These are phyloP conservation scores for Drosophila lacicola DNA, from an alignment of 2,888 invertebrate genomes.

Conservation along the genomic window DNA sequence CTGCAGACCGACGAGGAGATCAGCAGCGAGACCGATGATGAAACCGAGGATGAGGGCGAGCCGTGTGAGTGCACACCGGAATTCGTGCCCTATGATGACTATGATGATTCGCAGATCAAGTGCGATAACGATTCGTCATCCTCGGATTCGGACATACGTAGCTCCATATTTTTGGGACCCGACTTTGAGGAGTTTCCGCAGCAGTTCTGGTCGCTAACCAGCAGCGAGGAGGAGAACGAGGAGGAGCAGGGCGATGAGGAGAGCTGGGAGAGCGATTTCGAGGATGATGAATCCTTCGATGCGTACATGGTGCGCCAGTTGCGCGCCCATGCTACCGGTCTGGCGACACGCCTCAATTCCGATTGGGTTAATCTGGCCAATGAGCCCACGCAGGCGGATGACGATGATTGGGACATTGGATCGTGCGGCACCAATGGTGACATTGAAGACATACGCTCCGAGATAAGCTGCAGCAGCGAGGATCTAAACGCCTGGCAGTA, in stretches of 20 bases:
- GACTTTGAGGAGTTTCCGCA: constrained; percentile 12
- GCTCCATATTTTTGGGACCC: constrained; percentile 4
- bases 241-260: constrained; percentile 18
- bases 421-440: constrained; percentile 11
- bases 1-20: not conserved
- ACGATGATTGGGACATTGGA: constrained; percentile 8
- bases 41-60: not conserved
- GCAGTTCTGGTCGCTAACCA: constrained; percentile 19
- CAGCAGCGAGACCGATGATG: not conserved
- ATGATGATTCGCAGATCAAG: not conserved
- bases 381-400: not conserved
- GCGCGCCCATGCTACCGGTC: not conserved
- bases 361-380: constrained; percentile 8
- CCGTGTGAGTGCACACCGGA: not conserved
- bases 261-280: constrained; percentile 29
- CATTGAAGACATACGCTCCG: constrained; percentile 9
- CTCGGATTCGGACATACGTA: not conserved
- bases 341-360: not conserved
- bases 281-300: constrained; percentile 19
- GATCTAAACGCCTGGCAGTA: constrained; percentile 24
- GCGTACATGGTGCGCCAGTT: constrained; percentile 21
- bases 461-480: constrained; percentile 1
- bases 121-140: not conserved
- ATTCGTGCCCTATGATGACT: not conserved
- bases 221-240: constrained; percentile 17